Evolutionary conservation across 2,797 vertebrate species (phyloP), one percentile per base, ranked within the genome.

Genomic region (Phoebastria nigripes): DNA sequence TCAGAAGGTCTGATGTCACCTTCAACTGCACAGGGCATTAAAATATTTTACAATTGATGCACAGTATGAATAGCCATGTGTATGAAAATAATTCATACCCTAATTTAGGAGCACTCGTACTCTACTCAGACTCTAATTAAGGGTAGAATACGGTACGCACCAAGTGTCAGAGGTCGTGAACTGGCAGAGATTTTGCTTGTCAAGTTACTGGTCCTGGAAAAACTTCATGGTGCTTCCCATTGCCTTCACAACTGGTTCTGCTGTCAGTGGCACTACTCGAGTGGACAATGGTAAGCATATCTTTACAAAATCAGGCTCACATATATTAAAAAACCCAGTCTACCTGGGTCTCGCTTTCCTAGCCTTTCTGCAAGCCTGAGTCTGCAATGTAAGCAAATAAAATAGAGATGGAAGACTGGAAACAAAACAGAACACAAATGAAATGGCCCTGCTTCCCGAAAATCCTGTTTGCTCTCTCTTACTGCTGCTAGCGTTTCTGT

Each of bases 1-100:
- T 96, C 77, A 90, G 81, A 87, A 89, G 33, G 71, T 77, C 88
- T 93, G 86, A 89, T 22, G 8, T 92, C 71, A 87, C 87, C 74
- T 90, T 89, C 55, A 82, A 39, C 66, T 79, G 58, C 77, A 49
- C 61, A 58, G 73, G 73, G 11, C 65, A 80, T 93, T 90, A 61
- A 90, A 87, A 77, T 90, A 63, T 80, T 92, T 91, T 89, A 37
- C 51, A 77, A 8, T 5, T 80, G 55, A 66, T 84, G 41, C 44
- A 42, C 7, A 10, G 52, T 52, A 61, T 59, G 47, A 81, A 69
- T 80, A 92, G 52, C 16, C 16, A 42, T 9, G 10, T 28, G 9
- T 55, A 47, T 71, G 69, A 81, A 74, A 78, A 71, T 54, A 85
- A 91, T 42, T 51, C 37, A 39, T 67, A 41, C 59, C 33, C 20